These are phyloP conservation scores for Cyanistes caeruleus DNA, from an alignment of 2,113 vertebrate species.

Conservation along the genomic window DNA sequence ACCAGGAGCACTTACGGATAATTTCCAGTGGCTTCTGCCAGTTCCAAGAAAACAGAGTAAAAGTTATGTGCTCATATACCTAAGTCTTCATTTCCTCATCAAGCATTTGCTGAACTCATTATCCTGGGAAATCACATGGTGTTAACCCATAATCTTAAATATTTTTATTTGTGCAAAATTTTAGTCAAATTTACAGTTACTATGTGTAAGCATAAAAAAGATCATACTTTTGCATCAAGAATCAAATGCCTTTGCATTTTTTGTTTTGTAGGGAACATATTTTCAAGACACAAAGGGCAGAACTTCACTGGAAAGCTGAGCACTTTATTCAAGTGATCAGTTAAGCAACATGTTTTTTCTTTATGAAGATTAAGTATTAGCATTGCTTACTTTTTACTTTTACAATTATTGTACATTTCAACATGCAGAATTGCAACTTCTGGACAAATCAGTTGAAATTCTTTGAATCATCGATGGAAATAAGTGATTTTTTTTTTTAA, in stretches of 20 bases:
- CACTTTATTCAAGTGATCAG: background rate
- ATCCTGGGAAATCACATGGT: background rate
- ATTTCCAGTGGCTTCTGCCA: slow-evolving; percentile 54
- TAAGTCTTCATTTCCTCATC: slow-evolving; percentile 45
- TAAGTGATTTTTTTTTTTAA: background rate
- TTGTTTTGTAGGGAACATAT: background rate
- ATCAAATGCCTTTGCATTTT: background rate
- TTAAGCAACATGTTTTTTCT: background rate
- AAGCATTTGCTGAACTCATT: slow-evolving; percentile 62
- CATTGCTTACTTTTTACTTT: background rate
- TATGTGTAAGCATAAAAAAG: background rate
- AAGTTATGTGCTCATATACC: background rate
- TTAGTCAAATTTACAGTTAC: background rate
- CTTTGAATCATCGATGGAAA: background rate
- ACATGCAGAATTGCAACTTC: background rate
- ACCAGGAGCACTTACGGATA: slow-evolving; percentile 38
- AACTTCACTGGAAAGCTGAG: background rate
- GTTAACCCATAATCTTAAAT: background rate
- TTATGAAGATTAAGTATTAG: background rate
- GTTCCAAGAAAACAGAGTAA: slow-evolving; percentile 30
- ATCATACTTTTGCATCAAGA: background rate
- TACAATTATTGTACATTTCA: background rate
- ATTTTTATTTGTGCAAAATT: background rate
- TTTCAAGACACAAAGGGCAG: background rate
- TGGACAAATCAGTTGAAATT: background rate